These are phyloP conservation scores for Typhlichthys subterraneus DNA, from an alignment of 2,797 vertebrate genomes.

Conservation along the genomic window DNA sequence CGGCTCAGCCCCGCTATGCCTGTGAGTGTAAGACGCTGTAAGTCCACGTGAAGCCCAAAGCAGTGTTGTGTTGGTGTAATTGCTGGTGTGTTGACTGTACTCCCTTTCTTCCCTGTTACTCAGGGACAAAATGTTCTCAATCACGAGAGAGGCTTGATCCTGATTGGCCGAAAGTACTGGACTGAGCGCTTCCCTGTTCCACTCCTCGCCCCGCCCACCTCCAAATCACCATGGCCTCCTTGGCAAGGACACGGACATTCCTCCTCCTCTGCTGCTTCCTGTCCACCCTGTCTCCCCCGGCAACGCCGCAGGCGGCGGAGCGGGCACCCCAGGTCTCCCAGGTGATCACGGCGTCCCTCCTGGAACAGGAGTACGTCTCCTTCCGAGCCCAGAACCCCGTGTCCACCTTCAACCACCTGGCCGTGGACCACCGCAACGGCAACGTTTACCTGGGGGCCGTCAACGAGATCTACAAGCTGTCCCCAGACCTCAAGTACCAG, in stretches of 20 bases:
- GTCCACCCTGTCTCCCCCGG: slow-evolving; percentile 77
- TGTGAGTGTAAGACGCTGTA: too few relatives aligned
- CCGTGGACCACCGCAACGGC: slow-evolving; percentile 93
- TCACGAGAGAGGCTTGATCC: slow-evolving; percentile 74
- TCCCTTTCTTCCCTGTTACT: slow-evolving; percentile 51
- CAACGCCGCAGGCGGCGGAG: slow-evolving; percentile 58
- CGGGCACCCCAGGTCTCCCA: slow-evolving; percentile 66
- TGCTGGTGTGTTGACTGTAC: slow-evolving; percentile 25
- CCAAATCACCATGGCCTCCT: slow-evolving; percentile 76
- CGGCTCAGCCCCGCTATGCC: too few relatives aligned
- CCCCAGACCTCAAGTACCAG: slow-evolving; percentile 85
- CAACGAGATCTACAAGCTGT: slow-evolving; percentile 98
- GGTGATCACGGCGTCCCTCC: slow-evolving; percentile 74
- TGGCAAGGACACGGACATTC: slow-evolving; percentile 84
- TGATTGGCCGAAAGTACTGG: slow-evolving; percentile 58
- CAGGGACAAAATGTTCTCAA: slow-evolving; percentile 78
- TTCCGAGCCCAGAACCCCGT: slow-evolving; percentile 85
- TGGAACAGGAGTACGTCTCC: slow-evolving; percentile 82
- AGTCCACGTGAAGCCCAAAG: not conserved
- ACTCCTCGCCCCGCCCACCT: slow-evolving; percentile 47
- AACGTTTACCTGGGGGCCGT: slow-evolving; percentile 95
- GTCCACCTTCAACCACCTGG: slow-evolving; percentile 94
- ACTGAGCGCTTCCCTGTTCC: slow-evolving; percentile 61
- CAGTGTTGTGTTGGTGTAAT: not conserved
- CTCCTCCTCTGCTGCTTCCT: slow-evolving; percentile 85